Evolutionary conservation across 1,140 invertebrate genomes (phyloP).

Genomic region (Drosophila sproati): DNA sequence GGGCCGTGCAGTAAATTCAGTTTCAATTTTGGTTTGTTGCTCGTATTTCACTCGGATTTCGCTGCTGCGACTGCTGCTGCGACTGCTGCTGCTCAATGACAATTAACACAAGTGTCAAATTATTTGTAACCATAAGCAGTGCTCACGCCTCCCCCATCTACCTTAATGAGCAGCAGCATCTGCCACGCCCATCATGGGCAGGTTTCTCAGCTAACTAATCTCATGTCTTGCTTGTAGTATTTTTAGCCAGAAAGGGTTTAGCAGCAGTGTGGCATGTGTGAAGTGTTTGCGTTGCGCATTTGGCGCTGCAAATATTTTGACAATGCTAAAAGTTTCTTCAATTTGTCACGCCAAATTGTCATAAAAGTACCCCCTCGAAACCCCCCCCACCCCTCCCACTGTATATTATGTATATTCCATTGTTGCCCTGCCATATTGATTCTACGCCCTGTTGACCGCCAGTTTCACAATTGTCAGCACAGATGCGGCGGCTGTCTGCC

Average conservation of each 20-base stretch:
- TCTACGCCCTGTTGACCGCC: conserved; percentile 71
- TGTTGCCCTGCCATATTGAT: conserved; percentile 57
- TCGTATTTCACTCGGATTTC: conserved; percentile 28
- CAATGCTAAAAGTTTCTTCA: conserved; percentile 55
- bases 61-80: not conserved
- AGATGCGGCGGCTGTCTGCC: conserved; percentile 46
- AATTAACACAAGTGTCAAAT: conserved; percentile 78
- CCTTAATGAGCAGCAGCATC: conserved; percentile 43
- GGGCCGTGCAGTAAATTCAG: conserved; percentile 15
- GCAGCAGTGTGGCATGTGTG: conserved; percentile 59
- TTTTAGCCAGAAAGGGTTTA: conserved; percentile 41
- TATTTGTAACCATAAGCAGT: conserved; percentile 62
- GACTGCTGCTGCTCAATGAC: conserved; percentile 41
- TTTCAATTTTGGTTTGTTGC: not conserved
- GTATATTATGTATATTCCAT: not conserved
- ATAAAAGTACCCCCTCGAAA: conserved; percentile 59
- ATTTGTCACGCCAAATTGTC: conserved; percentile 75
- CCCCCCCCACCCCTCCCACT: not conserved
- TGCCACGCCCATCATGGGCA: conserved; percentile 25
- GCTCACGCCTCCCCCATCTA: conserved; percentile 3
- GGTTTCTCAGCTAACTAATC: not conserved
- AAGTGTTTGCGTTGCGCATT: conserved; percentile 78
- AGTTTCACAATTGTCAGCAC: conserved; percentile 57
- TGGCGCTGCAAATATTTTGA: conserved; percentile 75
- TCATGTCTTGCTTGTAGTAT: not conserved